Evolutionary conservation across 2,797 vertebrate genomes (phyloP).

Genomic region (Centroberyx gerrardi): DNA sequence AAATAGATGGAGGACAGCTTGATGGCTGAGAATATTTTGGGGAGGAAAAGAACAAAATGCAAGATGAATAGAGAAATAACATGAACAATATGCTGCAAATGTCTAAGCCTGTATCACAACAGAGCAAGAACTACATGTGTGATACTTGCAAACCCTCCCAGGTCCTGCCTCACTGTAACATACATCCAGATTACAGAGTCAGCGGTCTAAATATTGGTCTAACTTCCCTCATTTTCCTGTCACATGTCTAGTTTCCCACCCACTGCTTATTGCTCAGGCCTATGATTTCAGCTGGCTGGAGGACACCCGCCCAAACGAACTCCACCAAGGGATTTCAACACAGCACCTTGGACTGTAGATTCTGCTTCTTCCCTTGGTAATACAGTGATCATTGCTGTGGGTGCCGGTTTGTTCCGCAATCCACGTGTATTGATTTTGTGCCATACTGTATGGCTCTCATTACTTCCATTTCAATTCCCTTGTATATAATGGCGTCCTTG

Average conservation of each 20-base stretch:
- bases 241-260: slow-evolving; percentile 49
- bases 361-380: slow-evolving; percentile 14
- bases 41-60: too few relatives aligned
- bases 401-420: slow-evolving; percentile 9
- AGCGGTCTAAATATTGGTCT: slow-evolving; percentile 58
- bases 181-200: slow-evolving; percentile 55
- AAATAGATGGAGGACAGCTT: too few relatives aligned
- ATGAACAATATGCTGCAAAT: neutral
- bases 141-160: slow-evolving; percentile 19
- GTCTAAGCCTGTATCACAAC: neutral
- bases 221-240: slow-evolving; percentile 47
- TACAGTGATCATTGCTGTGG: slow-evolving; percentile 37
- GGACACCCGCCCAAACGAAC: slow-evolving; percentile 43
- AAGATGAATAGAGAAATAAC: too few relatives aligned
- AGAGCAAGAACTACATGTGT: neutral
- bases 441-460: neutral
- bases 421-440: slow-evolving; percentile 18
- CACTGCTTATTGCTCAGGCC: slow-evolving; percentile 48
- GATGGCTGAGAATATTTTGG: too few relatives aligned
- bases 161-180: slow-evolving; percentile 9
- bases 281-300: slow-evolving; percentile 58
- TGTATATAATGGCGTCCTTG: slow-evolving; percentile 34
- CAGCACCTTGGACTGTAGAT: slow-evolving; percentile 20
- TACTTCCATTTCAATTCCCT: neutral
- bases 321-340: neutral